Conservation (phyloP, 2,113 vertebrate genomes). For the Bubo blakistoni region DNA sequence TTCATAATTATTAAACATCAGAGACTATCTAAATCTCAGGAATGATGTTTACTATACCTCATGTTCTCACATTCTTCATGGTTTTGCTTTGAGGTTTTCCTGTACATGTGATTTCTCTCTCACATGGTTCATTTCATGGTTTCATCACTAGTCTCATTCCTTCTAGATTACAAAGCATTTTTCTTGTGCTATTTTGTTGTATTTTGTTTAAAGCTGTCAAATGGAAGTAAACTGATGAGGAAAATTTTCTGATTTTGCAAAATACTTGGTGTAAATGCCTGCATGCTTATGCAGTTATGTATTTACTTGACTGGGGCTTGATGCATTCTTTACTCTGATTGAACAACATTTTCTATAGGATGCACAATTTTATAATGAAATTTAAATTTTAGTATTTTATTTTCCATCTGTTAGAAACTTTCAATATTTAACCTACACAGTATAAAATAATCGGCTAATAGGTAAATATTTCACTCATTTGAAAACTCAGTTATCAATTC, state of each 20-base stretch:
- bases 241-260: not conserved
- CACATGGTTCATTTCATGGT: not conserved
- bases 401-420: not conserved
- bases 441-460: not conserved
- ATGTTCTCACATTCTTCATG: not conserved
- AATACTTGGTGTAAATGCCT: not conserved
- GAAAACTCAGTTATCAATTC: not conserved
- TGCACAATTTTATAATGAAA: not conserved
- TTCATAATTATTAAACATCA: not conserved
- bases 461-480: not conserved
- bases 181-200: not conserved
- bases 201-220: not conserved
- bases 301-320: not conserved
- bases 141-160: not conserved
- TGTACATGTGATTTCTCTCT: not conserved
- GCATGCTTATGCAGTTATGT: fast-evolving
- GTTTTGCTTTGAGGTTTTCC: not conserved
- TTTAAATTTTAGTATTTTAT: not conserved
- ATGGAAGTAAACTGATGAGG: not conserved
- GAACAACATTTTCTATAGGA: not conserved
- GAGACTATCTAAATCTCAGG: not conserved
- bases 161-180: not conserved
- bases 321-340: not conserved
- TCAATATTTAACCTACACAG: not conserved
- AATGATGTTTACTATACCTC: not conserved